These are phyloP conservation scores for Caenorhabditis parvicauda DNA, from an alignment of 2,888 invertebrate genomes.

Conservation along the genomic window DNA sequence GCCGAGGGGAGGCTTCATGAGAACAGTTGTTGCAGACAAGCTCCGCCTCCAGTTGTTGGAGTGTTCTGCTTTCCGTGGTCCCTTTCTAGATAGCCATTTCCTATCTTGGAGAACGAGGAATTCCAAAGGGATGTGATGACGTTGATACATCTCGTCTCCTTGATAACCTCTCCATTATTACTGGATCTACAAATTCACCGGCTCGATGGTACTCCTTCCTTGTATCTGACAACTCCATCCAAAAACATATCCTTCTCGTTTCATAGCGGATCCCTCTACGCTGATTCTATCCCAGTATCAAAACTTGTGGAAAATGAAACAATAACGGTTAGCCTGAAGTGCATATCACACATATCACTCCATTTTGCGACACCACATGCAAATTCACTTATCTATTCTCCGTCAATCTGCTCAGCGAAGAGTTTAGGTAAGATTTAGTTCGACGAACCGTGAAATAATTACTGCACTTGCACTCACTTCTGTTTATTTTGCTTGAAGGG, in stretches of 20 bases:
- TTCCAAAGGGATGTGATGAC: neutral
- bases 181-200: slow-evolving; percentile 24
- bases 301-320: slow-evolving; percentile 19
- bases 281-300: slow-evolving; percentile 25
- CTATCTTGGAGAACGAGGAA: neutral
- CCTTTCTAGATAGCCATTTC: too few species aligned
- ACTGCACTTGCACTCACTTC: too few species aligned
- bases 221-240: slow-evolving; percentile 9
- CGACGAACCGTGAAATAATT: neutral
- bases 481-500: too few species aligned
- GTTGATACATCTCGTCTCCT: too few species aligned
- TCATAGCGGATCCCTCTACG: slow-evolving; percentile 16
- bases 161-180: slow-evolving; percentile 24
- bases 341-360: slow-evolving; percentile 34
- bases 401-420: slow-evolving; percentile 28
- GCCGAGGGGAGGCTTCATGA: too few species aligned
- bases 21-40: too few species aligned
- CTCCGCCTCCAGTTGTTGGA: too few species aligned
- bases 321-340: slow-evolving; percentile 23
- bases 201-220: neutral
- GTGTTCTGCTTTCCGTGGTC: too few species aligned
- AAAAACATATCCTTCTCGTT: slow-evolving; percentile 17
- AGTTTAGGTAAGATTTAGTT: slow-evolving; percentile 18
- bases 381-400: slow-evolving; percentile 38
- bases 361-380: slow-evolving; percentile 32